Percentiles rank a stretch among this genome's conserved stretches.
Conservation (phyloP, 2,113 vertebrate species). For the Columba janthina region DNA sequence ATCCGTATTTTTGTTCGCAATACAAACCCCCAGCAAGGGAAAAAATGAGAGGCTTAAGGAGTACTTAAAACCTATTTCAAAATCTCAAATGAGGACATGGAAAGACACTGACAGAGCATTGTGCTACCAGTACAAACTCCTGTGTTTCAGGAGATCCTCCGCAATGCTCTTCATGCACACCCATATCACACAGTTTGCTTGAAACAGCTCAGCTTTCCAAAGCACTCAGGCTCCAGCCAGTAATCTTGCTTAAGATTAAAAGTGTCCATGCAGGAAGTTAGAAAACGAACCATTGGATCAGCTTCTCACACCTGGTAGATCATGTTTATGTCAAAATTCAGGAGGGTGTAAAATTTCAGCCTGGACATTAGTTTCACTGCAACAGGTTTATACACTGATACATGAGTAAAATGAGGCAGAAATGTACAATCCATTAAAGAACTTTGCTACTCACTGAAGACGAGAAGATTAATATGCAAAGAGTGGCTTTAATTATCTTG, state of each 20-base stretch:
- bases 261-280: neutral
- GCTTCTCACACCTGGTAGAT: neutral
- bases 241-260: neutral
- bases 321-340: neutral
- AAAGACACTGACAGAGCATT: neutral
- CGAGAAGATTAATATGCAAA: neutral
- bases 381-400: neutral
- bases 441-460: neutral
- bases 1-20: neutral
- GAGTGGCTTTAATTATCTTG: neutral
- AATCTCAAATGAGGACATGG: neutral
- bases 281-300: neutral
- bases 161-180: fast-evolving
- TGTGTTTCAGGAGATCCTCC: neutral
- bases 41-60: too few species aligned
- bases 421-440: neutral
- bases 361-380: neutral
- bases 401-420: neutral
- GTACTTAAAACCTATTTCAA: neutral
- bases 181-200: fast-evolving
- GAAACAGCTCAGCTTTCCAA: neutral
- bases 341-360: neutral
- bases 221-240: too few species aligned
- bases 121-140: too few species aligned
- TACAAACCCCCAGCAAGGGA: neutral